Base-by-base conservation (phyloP, 2,113 vertebrate species). In the Aramus guarauna region DNA sequence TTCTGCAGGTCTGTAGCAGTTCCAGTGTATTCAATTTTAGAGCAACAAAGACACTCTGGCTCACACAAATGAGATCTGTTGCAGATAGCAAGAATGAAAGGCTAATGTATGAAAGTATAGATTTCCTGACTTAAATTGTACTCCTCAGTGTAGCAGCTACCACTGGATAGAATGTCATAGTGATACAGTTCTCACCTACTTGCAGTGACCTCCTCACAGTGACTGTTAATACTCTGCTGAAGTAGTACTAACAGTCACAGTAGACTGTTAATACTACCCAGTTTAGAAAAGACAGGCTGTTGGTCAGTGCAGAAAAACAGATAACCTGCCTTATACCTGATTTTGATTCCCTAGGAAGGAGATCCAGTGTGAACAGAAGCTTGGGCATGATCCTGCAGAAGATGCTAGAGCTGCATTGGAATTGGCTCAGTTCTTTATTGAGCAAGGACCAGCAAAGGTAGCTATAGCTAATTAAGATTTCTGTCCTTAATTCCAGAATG, bases 381-480 rank as follows among this genome's bases (percentile, higher is more conserved):
- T 43, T 71, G 99, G 99, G 85, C 99, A 99, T 68, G 91, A 99
- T 98, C 98, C 99, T 62, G 97, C 90, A 84, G 99, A 99, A 98
- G 99, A 99, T 52, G 99, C 99, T 23, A 84, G 88, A 85, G 98
- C 99, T 60, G 96, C 99, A 34, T 83, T 99, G 96, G 98, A 99
- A 92, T 97, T 99, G 94, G 98, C 98, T 81, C 98, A 97, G 4
- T 99, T 99, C 97, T 99, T 99, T 78, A 99, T 99, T 88, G 97
- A 96, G 79, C 97, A 97, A 36, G 99, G 99, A 92, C 99, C 99
- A 92, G 90, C 58, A 96, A 99, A 99, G 99, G 99, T 97, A 97
- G 4, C 21, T 95, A 11, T 6, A 75, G 17, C 24, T 76, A 85
- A 68, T 72, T 59, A 75, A 60, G 26, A 79, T 56, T 93, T 81